Evolutionary conservation across 92 coral and sea anemone genomes (phyloP), one percentile per base, ranked within the genome.

Genomic region (Palythoa grandis): DNA sequence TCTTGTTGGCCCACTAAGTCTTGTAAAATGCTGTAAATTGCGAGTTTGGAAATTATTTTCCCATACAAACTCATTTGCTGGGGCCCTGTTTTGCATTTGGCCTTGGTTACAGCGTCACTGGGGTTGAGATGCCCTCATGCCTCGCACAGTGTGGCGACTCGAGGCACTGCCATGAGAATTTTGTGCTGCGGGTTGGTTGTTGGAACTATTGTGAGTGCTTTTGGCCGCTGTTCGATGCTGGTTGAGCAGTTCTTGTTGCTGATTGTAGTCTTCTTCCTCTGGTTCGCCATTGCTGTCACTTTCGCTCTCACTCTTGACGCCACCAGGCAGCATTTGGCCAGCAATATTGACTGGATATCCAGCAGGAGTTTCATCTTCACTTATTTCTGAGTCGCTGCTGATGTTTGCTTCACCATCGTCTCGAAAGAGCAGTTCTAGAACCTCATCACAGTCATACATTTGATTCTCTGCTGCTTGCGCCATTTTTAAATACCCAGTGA

Each of bases 381-480:
- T 67, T 9, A 67, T 67, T 67, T 67, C 72, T 67, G 72, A 67
- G 72, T 67, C 72, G 37, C 37, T 67, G 72, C 72, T 67, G 37
- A 67, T 67, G 29, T n/a, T 67, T 67, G 11, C 5, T 67, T 67
- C 69, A 67, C 72, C 72, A 67, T 67, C 72, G 72, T 67, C 72
- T 67, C 25, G 72, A 67, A 17, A 17, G 29, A 67, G 72, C 72
- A 67, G 37, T 67, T 67, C 38, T 67, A 67, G 35, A 67, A 67
- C 1, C 72, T 67, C 38, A 20, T 67, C 29, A 9, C 25, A 0
- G 37, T 67, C 29, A 3, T 67, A 67, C 25, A 24, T 17, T 67
- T 29, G 72, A 67, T 67, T 22, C 40, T 17, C 25, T 20, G 37
- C 37, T n/a, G 11, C 38, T 67, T 67, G 72, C 35, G 37, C 72